Base-by-base conservation (phyloP, 92 coral and sea anemone genomes). In the Hydrozoanthus gracilis region DNA sequence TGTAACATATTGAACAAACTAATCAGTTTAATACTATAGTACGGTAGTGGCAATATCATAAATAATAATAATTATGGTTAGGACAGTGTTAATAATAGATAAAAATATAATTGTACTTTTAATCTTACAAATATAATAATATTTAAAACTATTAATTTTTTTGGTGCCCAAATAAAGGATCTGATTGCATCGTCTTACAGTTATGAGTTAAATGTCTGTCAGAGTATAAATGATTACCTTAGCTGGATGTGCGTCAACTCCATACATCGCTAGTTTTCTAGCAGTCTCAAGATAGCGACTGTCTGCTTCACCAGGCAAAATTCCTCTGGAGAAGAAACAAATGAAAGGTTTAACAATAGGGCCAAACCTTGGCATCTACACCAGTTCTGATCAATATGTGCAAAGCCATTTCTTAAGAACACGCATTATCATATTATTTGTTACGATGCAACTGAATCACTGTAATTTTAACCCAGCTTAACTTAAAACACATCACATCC, bases 241-340 rank as follows among this genome's bases (percentile, higher is more conserved):
- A 2, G 98, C 98, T 52, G 98, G 98, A 67, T 97, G 99, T 14
- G 98, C 93, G 83, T 97, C 99, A 48, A 97, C 98, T 9, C 99
- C 99, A 88, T 88, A 96, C 99, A 96, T 92, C 51, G 98, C 91
- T 86, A 96, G 91, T 82, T 93, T 96, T 27, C 97, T 77, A 6
- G 99, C 99, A 52, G 93, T 92, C 85, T 95, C 97, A 71, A 97
- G 93, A 61, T 95, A 97, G 71, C 96, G 98, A 46, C 86, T 77
- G 58, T 97, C 99, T 47, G 97, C 95, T 56, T 97, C 97, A 83
- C 82, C 92, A n/a, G 99, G 99, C 18, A 91, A 73, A 86, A 97
- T 79, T 6, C 99, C 99, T 83, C 99, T 97, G 78, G 6, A 52
- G 5, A 27, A 48, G 49, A 70, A 6, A 7, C 14, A 27, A 48